Conservation (phyloP, 2,113 vertebrate genomes). For the Lamprotornis superbus region DNA sequence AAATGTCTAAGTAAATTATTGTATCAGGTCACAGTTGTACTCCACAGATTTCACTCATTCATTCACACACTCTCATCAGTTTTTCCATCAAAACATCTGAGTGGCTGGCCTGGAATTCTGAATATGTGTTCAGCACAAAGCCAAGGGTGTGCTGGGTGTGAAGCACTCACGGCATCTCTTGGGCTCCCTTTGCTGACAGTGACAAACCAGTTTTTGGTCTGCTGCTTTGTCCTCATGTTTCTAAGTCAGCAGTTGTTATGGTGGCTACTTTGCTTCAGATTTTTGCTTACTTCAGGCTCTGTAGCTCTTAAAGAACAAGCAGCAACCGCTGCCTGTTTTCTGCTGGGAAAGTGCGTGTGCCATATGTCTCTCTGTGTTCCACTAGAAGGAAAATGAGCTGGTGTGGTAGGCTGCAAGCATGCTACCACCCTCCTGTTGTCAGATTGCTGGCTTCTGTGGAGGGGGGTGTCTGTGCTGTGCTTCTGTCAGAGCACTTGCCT, state of each 20-base stretch:
- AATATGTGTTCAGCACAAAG: neutral
- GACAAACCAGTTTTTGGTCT: neutral
- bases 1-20: neutral
- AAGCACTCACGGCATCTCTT: neutral
- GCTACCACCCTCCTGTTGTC: neutral
- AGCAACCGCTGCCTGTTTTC: neutral
- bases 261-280: neutral
- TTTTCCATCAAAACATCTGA: neutral
- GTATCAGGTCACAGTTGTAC: neutral
- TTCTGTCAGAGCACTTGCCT: neutral
- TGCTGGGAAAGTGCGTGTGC: neutral
- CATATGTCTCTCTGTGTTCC: neutral
- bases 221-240: neutral
- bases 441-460: neutral
- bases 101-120: neutral
- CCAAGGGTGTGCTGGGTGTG: neutral
- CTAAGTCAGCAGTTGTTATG: neutral
- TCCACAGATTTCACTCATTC: neutral
- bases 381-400: neutral
- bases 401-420: fast-evolving
- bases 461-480: neutral
- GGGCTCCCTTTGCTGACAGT: neutral
- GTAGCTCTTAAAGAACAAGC: neutral
- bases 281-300: neutral
- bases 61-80: neutral